phyloP scores from a whole-genome alignment of 2,113 vertebrate species.

The Ammodytes dubius region DNA sequence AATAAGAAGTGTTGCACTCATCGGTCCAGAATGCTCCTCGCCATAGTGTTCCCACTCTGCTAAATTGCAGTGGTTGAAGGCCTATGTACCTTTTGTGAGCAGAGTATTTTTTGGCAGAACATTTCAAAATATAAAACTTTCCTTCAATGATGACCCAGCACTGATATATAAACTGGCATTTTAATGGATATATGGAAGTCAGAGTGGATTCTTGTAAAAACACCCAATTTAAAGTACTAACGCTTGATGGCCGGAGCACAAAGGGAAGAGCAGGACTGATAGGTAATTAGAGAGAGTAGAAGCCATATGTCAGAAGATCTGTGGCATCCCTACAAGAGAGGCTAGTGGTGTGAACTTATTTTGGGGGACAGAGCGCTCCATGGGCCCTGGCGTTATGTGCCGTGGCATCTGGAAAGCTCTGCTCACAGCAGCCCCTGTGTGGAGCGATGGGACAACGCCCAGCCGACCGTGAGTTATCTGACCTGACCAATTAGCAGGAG shows the following conservation, averaged over 20 bases:
- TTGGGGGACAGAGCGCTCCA: conserved; percentile 63
- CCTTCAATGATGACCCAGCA: neutral
- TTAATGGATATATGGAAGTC: neutral
- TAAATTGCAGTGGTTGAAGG: neutral
- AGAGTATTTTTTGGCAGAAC: neutral
- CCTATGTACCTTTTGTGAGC: neutral
- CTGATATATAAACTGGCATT: neutral
- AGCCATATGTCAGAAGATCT: conserved; percentile 83
- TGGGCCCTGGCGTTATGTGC: conserved; percentile 69
- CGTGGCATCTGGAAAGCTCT: conserved; percentile 84
- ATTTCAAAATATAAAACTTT: neutral
- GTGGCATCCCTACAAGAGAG: conserved; percentile 60
- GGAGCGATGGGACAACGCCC: conserved; percentile 75
- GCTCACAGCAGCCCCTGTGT: conserved; percentile 71
- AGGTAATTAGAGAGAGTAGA: conserved; percentile 65
- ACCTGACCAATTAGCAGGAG: conserved; percentile 89
- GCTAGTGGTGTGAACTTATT: conserved; percentile 67
- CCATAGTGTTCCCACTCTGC: neutral
- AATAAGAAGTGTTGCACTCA: conserved; percentile 11
- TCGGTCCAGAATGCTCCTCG: conserved; percentile 9
- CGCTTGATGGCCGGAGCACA: neutral
- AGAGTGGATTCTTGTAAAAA: neutral
- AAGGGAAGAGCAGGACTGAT: conserved; percentile 33
- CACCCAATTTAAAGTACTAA: neutral
- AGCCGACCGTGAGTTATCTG: conserved; percentile 84